phyloP scores from a whole-genome alignment of 2,113 vertebrate species.

The Otocyon megalotis region DNA sequence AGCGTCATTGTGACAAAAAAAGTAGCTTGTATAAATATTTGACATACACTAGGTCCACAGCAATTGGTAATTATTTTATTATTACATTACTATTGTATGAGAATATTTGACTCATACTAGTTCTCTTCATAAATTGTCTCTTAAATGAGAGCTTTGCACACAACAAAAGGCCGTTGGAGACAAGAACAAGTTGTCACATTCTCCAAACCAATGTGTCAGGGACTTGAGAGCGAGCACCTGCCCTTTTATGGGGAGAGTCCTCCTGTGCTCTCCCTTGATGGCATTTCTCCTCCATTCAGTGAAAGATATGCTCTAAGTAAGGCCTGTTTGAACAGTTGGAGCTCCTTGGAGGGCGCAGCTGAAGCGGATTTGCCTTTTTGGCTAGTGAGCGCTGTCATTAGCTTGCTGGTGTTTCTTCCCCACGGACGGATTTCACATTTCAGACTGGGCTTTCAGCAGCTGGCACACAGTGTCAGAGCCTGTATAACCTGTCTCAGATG shows the following conservation, averaged over 20 bases:
- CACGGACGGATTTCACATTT: background rate
- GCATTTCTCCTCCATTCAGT: background rate
- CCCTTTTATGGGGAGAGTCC: accelerated
- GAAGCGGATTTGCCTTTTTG: background rate
- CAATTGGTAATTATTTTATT: background rate
- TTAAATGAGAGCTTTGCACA: background rate
- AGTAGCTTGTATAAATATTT: background rate
- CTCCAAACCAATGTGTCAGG: background rate
- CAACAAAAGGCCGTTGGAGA: background rate
- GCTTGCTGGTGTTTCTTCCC: background rate
- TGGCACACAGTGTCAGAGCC: background rate
- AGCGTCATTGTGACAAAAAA: background rate
- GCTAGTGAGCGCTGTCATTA: background rate
- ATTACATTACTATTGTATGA: background rate
- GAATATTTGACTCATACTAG: background rate
- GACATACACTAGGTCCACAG: background rate
- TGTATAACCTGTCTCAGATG: background rate
- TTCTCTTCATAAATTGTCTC: background rate
- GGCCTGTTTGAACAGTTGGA: background rate
- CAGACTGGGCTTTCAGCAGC: background rate
- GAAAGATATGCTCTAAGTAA: background rate
- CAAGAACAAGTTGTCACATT: background rate
- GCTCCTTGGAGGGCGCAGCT: background rate
- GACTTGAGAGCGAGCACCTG: background rate
- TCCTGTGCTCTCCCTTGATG: accelerated